Evolutionary conservation across 2,888 invertebrate genomes (phyloP).

Genomic region (Drosophila eohydei): DNA sequence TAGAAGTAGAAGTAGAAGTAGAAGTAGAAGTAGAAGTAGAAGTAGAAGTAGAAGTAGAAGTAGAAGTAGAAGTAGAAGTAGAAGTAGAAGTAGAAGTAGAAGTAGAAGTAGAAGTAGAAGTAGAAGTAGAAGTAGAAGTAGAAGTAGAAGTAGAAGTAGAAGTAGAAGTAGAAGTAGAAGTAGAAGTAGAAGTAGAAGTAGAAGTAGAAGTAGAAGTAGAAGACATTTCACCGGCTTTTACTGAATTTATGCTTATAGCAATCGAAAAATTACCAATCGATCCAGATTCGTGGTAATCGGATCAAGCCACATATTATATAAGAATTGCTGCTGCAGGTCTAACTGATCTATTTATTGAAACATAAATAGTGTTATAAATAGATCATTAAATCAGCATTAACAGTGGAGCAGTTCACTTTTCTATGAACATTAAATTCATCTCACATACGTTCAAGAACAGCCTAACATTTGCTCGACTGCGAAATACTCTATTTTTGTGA

Average conservation of each 20-base stretch:
- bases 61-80: too few species aligned
- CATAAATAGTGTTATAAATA: constrained; percentile 4
- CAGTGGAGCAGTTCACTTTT: constrained; percentile 25
- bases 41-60: too few species aligned
- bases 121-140: too few species aligned
- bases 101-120: too few species aligned
- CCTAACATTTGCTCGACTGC: neutral
- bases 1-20: too few species aligned
- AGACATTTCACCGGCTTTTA: constrained; percentile 65
- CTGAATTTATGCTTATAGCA: constrained; percentile 27
- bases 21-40: too few species aligned
- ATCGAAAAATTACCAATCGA: neutral
- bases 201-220: too few species aligned
- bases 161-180: too few species aligned
- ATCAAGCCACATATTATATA: constrained; percentile 1
- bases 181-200: too few species aligned
- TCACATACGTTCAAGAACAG: constrained; percentile 28
- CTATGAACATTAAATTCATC: constrained; percentile 32
- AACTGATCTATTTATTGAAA: constrained; percentile 9
- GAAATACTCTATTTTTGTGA: neutral
- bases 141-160: too few species aligned
- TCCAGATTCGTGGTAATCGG: constrained; percentile 1
- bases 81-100: too few species aligned
- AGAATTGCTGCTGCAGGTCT: constrained; percentile 14
- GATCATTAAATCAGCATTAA: constrained; percentile 20